Evolutionary conservation across 2,113 vertebrate species (phyloP), one percentile per base, ranked within the genome.

Genomic region (Zosterops borbonicus): DNA sequence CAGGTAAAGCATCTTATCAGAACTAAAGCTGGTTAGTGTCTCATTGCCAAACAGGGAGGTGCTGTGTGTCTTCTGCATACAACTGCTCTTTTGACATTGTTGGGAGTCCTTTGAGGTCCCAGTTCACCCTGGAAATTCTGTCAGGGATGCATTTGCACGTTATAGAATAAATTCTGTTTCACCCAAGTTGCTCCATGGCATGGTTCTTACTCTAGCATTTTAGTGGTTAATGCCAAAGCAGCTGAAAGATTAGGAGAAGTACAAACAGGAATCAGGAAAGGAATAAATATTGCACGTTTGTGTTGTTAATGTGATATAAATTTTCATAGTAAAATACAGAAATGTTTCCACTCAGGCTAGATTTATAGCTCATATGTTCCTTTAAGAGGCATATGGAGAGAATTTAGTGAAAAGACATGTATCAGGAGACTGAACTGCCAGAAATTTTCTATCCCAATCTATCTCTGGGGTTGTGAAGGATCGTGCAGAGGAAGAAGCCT

Each of bases 1-100:
- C 95, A 94, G 92, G 95, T 97, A 97, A 96, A 97, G 87, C 95
- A 95, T 94, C 95, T 95, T 97, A 97, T 98, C 95, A 94, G 96
- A 94, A 94, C 95, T 96, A 96, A 97, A 97, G 94, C 97, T 95
- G 92, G 96, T 95, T 97, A 97, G 93, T 71, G 92, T 80, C 93
- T 96, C 96, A 83, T 94, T 88, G 82, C 96, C 96, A 87, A 88
- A 91, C 71, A 89, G 92, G 80, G 83, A 94, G 90, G 68, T 89
- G 93, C 93, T 52, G 73, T 63, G 74, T 80, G 35, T 83, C 95
- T 96, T 89, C 94, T 89, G 73, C 89, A 84, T 60, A 41, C 71
- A 94, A 95, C 69, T 87, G 91, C 92, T 95, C 14, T 62, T 97
- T 97, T 97, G 97, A 97, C 97, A 96, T 98, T 97, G 97, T 83